phyloP scores from a whole-genome alignment of 2,888 invertebrate species.

The Epinotia ramella region DNA sequence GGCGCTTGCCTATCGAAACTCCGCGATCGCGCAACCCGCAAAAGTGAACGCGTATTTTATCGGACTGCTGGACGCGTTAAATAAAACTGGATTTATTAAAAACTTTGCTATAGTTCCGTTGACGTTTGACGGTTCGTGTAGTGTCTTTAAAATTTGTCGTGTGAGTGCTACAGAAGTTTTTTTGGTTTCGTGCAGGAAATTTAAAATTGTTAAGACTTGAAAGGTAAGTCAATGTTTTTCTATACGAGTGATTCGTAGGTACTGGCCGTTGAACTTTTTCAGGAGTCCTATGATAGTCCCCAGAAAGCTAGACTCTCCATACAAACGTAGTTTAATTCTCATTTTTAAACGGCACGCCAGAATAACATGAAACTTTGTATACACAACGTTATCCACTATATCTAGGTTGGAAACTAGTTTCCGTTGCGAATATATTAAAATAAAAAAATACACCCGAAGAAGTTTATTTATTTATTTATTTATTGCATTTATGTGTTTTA shows the following conservation, averaged over 20 bases:
- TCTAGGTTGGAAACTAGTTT: too few species aligned
- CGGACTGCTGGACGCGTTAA: background rate
- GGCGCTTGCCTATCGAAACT: constrained; percentile 14
- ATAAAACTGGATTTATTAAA: background rate
- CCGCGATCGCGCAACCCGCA: background rate
- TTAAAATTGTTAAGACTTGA: constrained; percentile 6
- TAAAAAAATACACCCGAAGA: too few species aligned
- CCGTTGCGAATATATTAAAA: too few species aligned
- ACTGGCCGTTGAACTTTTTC: too few species aligned
- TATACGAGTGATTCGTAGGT: background rate
- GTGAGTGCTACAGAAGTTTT: constrained; percentile 30
- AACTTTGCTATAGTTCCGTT: constrained; percentile 11
- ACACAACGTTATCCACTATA: too few species aligned
- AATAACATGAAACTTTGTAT: too few species aligned
- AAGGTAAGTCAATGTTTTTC: constrained; percentile 20
- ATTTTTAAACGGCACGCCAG: too few species aligned
- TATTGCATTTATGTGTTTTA: too few species aligned
- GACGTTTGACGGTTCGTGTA: constrained; percentile 25
- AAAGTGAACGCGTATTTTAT: background rate
- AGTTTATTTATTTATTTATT: too few species aligned
- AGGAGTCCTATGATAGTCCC: too few species aligned
- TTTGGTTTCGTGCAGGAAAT: constrained; percentile 1
- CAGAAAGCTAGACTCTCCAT: too few species aligned
- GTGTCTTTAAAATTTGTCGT: constrained; percentile 25
- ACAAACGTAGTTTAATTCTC: too few species aligned